Percentiles rank a stretch among this genome's conserved stretches.
Evolutionary conservation across 2,113 vertebrate species (phyloP).

Genomic region (Xenus cinereus): DNA sequence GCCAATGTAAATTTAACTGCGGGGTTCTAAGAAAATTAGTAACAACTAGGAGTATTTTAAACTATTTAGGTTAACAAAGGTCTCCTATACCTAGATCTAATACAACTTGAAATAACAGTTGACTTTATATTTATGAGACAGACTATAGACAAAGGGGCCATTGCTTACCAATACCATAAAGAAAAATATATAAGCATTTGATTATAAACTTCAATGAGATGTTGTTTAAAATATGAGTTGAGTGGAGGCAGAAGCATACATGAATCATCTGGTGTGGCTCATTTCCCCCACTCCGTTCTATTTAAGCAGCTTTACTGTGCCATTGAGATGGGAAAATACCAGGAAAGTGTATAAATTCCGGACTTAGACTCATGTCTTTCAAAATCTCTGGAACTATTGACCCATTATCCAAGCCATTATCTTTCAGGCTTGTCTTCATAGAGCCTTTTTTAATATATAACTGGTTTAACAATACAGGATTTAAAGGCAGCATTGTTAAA

Average conservation of each 20-base stretch:
- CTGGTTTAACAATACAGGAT: not conserved
- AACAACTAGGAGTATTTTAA: conserved; percentile 30
- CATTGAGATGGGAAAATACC: conserved; percentile 2
- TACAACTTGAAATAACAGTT: conserved; percentile 30
- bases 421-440: not conserved
- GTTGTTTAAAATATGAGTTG: conserved; percentile 59
- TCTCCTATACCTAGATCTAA: conserved; percentile 30
- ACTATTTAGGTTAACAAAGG: conserved; percentile 54
- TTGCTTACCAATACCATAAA: conserved; percentile 52
- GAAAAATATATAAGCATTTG: conserved; percentile 40
- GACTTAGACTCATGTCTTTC: not conserved
- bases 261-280: conserved; percentile 56
- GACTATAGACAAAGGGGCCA: conserved; percentile 44
- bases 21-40: conserved; percentile 39
- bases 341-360: not conserved
- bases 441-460: not conserved
- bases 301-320: not conserved
- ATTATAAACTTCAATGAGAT: conserved; percentile 50
- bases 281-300: not conserved
- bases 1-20: conserved; percentile 55
- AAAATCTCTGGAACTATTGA: not conserved
- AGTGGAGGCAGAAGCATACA: conserved; percentile 46
- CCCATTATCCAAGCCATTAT: not conserved
- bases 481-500: not conserved
- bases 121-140: conserved; percentile 49